Conservation (phyloP, 2,797 vertebrate genomes). For the Margarornis squamiger region DNA sequence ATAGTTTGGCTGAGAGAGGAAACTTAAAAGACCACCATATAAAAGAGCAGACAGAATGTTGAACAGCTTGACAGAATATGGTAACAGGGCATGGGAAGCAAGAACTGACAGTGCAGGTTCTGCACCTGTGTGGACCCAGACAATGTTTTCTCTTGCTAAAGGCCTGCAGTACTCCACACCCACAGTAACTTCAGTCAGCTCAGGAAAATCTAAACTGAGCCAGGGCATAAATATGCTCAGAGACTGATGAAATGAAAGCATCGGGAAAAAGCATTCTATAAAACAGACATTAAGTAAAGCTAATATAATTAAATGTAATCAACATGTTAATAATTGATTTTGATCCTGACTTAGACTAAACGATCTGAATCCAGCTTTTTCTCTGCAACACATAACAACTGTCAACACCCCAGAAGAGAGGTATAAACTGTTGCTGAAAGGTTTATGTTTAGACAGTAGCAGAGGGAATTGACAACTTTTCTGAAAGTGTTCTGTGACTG, state of each 20-base stretch:
- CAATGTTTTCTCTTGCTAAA: constrained; percentile 1
- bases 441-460: background rate
- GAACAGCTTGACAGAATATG: background rate
- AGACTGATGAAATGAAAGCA: background rate
- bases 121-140: constrained; percentile 6
- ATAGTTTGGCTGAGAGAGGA: background rate
- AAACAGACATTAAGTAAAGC: constrained; percentile 13
- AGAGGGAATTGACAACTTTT: background rate
- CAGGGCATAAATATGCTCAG: background rate
- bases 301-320: background rate
- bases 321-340: background rate
- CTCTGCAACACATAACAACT: background rate
- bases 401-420: background rate
- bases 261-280: background rate
- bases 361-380: background rate
- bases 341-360: background rate
- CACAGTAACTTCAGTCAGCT: background rate
- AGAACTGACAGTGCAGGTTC: background rate
- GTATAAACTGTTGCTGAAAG: background rate
- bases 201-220: constrained; percentile 46
- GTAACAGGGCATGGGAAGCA: background rate
- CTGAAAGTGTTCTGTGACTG: background rate
- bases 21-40: background rate
- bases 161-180: constrained; percentile 7
- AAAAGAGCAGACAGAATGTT: background rate